Evolutionary conservation across 2,797 vertebrate species (phyloP).

Genomic region (Miichthys miiuy): DNA sequence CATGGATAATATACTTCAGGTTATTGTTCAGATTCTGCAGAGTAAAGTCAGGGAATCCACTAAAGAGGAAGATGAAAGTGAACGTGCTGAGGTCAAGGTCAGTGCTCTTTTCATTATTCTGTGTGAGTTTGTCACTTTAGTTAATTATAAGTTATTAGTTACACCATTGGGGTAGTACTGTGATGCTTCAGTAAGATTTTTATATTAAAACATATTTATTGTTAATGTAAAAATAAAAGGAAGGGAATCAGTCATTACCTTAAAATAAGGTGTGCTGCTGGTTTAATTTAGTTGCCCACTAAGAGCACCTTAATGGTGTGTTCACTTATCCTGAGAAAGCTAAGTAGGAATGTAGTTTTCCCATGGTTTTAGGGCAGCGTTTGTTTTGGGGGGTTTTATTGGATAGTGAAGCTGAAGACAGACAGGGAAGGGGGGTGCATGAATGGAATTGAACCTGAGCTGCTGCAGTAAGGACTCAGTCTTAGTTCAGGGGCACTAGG

Average conservation of each 20-base stretch:
- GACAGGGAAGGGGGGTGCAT: too few relatives aligned
- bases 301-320: background rate
- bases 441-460: too few relatives aligned
- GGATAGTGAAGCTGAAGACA: too few relatives aligned
- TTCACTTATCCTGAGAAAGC: background rate
- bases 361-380: too few relatives aligned
- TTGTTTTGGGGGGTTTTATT: too few relatives aligned
- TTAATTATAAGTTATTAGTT: background rate
- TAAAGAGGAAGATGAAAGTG: constrained; percentile 42
- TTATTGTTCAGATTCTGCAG: constrained; percentile 83
- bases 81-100: constrained; percentile 81
- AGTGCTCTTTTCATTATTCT: constrained; percentile 10
- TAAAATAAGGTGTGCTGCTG: background rate
- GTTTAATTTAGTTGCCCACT: background rate
- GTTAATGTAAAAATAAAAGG: background rate
- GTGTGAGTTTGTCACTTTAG: background rate
- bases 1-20: constrained; percentile 85
- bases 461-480: too few relatives aligned
- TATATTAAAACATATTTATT: background rate
- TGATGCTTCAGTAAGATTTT: background rate
- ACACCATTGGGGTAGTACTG: too few relatives aligned
- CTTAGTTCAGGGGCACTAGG: too few relatives aligned
- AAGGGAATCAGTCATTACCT: background rate
- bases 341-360: background rate
- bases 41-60: constrained; percentile 58